A percentile compares a stretch with the other conserved stretches of the same genome.
Evolutionary conservation across 2,797 vertebrate genomes (phyloP).

Genomic region (Halcyon chelicuti): DNA sequence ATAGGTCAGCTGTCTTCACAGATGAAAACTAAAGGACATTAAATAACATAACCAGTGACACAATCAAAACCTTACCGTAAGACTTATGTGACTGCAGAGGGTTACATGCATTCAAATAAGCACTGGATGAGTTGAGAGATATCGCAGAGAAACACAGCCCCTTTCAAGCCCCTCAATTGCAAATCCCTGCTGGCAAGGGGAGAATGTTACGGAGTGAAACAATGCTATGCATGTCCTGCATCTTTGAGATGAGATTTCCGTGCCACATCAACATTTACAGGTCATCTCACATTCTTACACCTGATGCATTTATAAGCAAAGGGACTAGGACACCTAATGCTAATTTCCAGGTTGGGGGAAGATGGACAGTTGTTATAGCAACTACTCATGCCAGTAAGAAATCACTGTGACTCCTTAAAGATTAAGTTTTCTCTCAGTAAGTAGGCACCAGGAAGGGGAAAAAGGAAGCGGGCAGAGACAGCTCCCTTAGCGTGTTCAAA

Average conservation of each 20-base stretch:
- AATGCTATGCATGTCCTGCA: fast-evolving
- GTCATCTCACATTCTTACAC: background rate
- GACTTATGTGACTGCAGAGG: background rate
- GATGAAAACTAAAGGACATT: background rate
- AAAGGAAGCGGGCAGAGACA: background rate
- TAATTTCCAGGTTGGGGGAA: background rate
- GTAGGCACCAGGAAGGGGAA: background rate
- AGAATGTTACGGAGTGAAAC: background rate
- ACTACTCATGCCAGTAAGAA: background rate
- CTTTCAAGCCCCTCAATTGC: background rate
- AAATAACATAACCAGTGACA: background rate
- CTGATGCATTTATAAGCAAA: background rate
- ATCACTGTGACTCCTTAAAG: background rate
- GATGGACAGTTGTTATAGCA: background rate
- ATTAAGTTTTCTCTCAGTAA: background rate
- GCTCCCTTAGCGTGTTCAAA: background rate
- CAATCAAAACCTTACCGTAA: background rate
- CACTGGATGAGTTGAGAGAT: background rate
- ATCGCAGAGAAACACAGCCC: background rate
- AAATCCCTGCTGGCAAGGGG: background rate
- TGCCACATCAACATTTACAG: background rate
- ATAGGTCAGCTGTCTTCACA: background rate
- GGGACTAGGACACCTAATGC: background rate
- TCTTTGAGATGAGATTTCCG: fast-evolving
- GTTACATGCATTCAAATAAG: background rate